Evolutionary conservation across 2,888 invertebrate species (phyloP).

Genomic region (Tipula confusa): DNA sequence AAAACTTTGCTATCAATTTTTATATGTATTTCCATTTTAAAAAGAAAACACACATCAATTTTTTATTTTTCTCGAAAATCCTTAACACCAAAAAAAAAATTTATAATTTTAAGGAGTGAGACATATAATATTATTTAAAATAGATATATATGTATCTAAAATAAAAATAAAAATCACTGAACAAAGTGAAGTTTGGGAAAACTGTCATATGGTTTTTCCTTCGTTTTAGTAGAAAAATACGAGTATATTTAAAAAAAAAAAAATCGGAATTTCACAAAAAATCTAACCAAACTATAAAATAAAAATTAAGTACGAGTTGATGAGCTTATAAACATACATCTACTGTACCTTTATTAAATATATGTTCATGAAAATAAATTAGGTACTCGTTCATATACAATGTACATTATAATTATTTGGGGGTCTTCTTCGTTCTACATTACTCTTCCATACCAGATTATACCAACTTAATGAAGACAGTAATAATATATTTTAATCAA

Average conservation of each 20-base stretch:
- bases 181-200: conserved; percentile 51
- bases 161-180: not conserved
- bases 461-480: no score
- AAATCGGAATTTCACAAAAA: no score
- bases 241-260: not conserved
- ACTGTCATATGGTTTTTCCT: conserved; percentile 46
- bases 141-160: no score
- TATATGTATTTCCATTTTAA: conserved; percentile 12
- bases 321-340: not conserved
- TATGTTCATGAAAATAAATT: no score
- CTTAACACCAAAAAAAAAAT: not conserved
- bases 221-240: not conserved
- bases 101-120: conserved; percentile 12
- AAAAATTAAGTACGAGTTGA: conserved; percentile 20
- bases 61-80: conserved; percentile 7
- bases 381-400: no score
- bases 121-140: conserved; percentile 12
- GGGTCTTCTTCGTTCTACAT: no score
- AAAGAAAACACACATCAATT: conserved; percentile 20
- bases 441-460: no score
- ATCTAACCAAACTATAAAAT: conserved; percentile 20
- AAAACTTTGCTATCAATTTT: conserved; percentile 12
- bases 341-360: not conserved
- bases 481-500: no score
- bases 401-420: no score